phyloP scores from a whole-genome alignment of 2,113 vertebrate genomes.

The Podiceps cristatus region DNA sequence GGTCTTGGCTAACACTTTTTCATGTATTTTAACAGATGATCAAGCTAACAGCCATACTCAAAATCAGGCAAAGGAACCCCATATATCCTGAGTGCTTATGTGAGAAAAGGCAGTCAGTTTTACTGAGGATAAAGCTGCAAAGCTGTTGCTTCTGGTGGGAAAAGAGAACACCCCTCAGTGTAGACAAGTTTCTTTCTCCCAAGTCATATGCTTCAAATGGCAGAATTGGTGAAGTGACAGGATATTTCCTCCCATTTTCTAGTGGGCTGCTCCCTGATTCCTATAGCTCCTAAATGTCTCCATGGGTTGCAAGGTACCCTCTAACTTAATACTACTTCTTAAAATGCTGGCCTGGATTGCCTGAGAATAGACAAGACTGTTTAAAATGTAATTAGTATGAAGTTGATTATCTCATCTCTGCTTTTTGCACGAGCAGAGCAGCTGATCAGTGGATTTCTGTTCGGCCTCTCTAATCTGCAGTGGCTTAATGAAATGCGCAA shows the following conservation, averaged over 20 bases:
- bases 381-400: not conserved
- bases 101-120: not conserved
- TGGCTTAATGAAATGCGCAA: not conserved
- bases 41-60: not conserved
- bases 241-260: not conserved
- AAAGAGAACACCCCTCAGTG: not conserved
- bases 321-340: not conserved
- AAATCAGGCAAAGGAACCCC: not conserved
- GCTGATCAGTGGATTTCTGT: not conserved
- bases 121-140: not conserved
- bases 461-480: not conserved
- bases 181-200: not conserved
- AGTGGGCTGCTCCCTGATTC: not conserved
- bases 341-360: not conserved
- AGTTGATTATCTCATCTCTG: not conserved
- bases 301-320: not conserved
- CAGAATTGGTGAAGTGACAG: not conserved
- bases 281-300: not conserved
- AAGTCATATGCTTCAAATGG: not conserved
- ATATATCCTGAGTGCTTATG: not conserved
- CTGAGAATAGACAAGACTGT: not conserved
- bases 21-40: not conserved
- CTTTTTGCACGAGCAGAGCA: not conserved
- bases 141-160: not conserved
- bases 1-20: not conserved